These are phyloP conservation scores for Cherax destructor DNA, from an alignment of 1,140 invertebrate species.

Conservation along the genomic window DNA sequence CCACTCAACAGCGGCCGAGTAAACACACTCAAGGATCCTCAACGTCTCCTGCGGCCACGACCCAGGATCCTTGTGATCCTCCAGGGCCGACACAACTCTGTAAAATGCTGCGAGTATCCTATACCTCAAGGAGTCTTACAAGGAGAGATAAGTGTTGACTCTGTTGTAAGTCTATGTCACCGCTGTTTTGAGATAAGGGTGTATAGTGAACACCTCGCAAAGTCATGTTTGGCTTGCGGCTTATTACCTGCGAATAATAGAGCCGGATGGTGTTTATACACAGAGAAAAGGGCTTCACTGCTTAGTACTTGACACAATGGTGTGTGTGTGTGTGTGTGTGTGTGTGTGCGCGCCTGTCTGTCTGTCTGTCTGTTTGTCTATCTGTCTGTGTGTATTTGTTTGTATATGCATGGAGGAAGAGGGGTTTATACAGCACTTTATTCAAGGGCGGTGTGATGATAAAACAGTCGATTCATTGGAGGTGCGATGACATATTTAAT, in stretches of 20 bases:
- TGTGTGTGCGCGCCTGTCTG: background rate
- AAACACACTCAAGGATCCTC: conserved; percentile 57
- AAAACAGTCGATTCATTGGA: background rate
- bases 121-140: conserved; percentile 40
- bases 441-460: background rate
- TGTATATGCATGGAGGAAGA: too few relatives aligned
- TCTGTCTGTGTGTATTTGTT: too few relatives aligned
- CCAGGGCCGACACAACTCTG: background rate
- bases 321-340: too few relatives aligned
- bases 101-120: conserved; percentile 48
- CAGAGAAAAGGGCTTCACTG: background rate
- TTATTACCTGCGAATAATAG: conserved; percentile 19
- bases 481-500: background rate
- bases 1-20: conserved; percentile 47
- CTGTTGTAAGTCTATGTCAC: conserved; percentile 29
- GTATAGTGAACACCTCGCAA: background rate
- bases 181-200: conserved; percentile 35
- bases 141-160: conserved; percentile 35
- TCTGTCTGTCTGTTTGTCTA: too few relatives aligned
- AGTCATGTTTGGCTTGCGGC: conserved; percentile 3
- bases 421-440: background rate
- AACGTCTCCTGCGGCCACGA: conserved; percentile 46
- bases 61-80: conserved; percentile 25
- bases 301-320: background rate
- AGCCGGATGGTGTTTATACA: background rate